phyloP scores from a whole-genome alignment of 1,140 invertebrate genomes.

The Heliconius hermathena region DNA sequence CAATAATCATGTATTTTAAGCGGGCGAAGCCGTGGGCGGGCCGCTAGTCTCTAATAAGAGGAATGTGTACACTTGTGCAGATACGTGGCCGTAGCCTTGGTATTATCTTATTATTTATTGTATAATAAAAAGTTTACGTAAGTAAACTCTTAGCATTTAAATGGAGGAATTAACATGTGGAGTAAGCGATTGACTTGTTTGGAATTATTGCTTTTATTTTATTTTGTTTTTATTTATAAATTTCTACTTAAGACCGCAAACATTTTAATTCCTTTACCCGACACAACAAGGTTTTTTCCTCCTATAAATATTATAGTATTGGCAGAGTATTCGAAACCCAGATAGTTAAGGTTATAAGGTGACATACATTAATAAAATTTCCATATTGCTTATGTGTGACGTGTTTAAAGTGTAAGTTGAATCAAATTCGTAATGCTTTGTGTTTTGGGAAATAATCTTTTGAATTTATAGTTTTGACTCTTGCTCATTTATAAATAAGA shows the following conservation, averaged over 20 bases:
- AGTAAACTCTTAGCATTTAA: background rate
- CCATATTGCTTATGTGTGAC: background rate
- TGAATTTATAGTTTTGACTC: background rate
- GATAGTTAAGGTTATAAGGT: constrained; percentile 34
- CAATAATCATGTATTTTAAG: too few relatives aligned
- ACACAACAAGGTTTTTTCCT: background rate
- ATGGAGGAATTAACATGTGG: background rate
- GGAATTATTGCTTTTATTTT: too few relatives aligned
- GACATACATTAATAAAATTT: constrained; percentile 32
- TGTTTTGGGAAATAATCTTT: background rate
- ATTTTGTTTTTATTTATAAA: too few relatives aligned
- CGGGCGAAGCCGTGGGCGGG: too few relatives aligned
- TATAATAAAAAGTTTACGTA: background rate
- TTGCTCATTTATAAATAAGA: background rate
- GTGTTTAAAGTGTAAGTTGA: background rate
- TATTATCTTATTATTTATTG: background rate
- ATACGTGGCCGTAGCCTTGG: too few relatives aligned
- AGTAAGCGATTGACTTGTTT: too few relatives aligned
- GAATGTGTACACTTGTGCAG: background rate
- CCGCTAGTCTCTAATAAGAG: background rate
- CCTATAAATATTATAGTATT: background rate
- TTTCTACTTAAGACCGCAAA: too few relatives aligned
- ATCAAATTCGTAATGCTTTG: background rate
- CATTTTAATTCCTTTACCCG: background rate
- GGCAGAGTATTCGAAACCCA: constrained; percentile 16